Evolutionary conservation across 2,113 vertebrate genomes (phyloP).

Genomic region (Tupaia chinensis): DNA sequence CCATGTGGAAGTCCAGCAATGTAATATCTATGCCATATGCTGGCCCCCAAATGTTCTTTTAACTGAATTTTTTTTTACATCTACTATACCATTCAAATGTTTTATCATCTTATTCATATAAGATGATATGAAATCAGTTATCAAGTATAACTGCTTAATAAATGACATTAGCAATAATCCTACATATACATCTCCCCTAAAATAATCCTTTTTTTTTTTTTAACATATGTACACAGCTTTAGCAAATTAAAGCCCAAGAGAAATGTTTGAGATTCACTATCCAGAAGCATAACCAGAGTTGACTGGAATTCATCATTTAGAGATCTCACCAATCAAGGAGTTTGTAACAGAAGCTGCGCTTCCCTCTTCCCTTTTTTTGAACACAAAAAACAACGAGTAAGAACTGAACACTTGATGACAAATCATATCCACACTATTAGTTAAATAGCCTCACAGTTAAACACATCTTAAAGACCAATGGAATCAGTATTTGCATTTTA

Average conservation of each 20-base stretch:
- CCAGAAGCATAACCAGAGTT: constrained; percentile 85
- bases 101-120: constrained; percentile 90
- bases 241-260: constrained; percentile 92
- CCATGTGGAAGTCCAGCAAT: no score
- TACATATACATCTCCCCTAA: constrained; percentile 91
- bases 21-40: no score
- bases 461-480: constrained; percentile 91
- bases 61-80: constrained; percentile 83
- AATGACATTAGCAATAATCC: constrained; percentile 91
- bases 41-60: no score
- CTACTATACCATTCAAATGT: constrained; percentile 88
- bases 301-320: constrained; percentile 81
- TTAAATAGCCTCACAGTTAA: constrained; percentile 94
- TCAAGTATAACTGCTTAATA: constrained; percentile 90
- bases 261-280: constrained; percentile 88
- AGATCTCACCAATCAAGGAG: constrained; percentile 84
- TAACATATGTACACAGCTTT: constrained; percentile 92
- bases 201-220: constrained; percentile 88
- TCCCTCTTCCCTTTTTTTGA: constrained; percentile 87
- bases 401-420: constrained; percentile 91
- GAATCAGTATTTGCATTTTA: constrained; percentile 92
- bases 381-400: constrained; percentile 89
- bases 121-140: constrained; percentile 92
- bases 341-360: constrained; percentile 89
- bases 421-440: constrained; percentile 92